phyloP scores from a whole-genome alignment of 1,140 invertebrate genomes.

The Apis laboriosa region DNA sequence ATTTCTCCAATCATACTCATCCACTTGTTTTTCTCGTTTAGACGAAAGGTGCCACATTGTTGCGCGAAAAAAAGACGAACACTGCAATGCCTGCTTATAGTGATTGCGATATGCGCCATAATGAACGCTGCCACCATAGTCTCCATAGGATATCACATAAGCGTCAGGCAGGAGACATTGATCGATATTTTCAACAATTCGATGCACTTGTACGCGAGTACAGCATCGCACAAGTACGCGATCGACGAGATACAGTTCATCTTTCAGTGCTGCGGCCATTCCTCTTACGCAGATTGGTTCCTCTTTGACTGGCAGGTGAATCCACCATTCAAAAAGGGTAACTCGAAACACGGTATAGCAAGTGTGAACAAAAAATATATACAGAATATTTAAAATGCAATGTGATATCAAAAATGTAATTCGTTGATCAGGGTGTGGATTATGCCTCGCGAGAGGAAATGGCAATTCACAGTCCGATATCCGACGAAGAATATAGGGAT shows the following conservation, averaged over 20 bases:
- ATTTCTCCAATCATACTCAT: neutral
- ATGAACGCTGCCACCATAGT: constrained; percentile 69
- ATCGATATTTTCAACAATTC: constrained; percentile 69
- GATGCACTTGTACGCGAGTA: constrained; percentile 71
- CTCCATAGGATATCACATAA: constrained; percentile 70
- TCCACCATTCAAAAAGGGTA: constrained; percentile 40
- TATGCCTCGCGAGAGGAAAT: constrained; percentile 63
- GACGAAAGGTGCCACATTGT: constrained; percentile 59
- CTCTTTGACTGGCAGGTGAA: constrained; percentile 73
- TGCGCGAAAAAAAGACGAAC: constrained; percentile 56
- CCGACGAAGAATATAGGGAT: constrained; percentile 58
- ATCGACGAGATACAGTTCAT: constrained; percentile 74
- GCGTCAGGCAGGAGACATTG: constrained; percentile 59
- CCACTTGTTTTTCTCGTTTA: constrained; percentile 11
- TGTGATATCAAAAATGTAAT: neutral
- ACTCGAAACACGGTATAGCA: constrained; percentile 31
- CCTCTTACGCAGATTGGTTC: constrained; percentile 74
- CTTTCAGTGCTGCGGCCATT: constrained; percentile 74
- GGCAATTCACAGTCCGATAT: constrained; percentile 49
- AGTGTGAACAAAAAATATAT: neutral
- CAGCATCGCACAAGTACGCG: constrained; percentile 64
- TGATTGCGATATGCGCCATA: constrained; percentile 65
- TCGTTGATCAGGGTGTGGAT: constrained; percentile 55
- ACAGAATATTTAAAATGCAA: neutral
- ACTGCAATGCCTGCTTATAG: constrained; percentile 58